Evolutionary conservation across 1,140 invertebrate species (phyloP).

Genomic region (Propsilocerus akamusi): DNA sequence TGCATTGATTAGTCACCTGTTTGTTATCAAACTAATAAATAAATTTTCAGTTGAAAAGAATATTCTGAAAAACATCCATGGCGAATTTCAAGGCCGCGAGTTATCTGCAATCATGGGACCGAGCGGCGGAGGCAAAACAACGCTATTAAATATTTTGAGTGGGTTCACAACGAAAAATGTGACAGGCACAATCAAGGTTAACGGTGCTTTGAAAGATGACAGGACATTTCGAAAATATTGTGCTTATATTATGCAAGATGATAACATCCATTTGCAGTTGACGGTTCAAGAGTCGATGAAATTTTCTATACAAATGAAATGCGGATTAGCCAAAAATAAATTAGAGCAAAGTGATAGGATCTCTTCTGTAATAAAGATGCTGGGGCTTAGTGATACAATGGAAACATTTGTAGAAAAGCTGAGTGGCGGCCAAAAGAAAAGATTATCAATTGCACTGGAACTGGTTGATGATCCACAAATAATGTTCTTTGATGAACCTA

Average conservation of each 20-base stretch:
- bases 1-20: too few relatives aligned
- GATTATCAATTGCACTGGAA: constrained; percentile 67
- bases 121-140: constrained; percentile 68
- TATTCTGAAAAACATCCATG: constrained; percentile 37
- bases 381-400: constrained; percentile 37
- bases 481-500: constrained; percentile 49
- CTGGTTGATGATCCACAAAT: constrained; percentile 62
- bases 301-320: constrained; percentile 39
- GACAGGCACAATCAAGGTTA: constrained; percentile 47
- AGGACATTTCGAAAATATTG: constrained; percentile 37
- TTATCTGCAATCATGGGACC: constrained; percentile 63
- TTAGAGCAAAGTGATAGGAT: constrained; percentile 25
- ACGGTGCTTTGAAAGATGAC: constrained; percentile 52
- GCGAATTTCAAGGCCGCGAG: constrained; percentile 34
- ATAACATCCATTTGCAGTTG: constrained; percentile 39
- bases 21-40: too few relatives aligned
- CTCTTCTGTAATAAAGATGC: constrained; percentile 30
- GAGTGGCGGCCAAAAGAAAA: constrained; percentile 71
- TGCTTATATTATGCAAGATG: constrained; percentile 51
- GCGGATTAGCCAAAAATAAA: constrained; percentile 11
- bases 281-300: constrained; percentile 41
- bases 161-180: constrained; percentile 24
- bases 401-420: constrained; percentile 42
- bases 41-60: too few relatives aligned
- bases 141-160: constrained; percentile 44